Evolutionary conservation across 1,140 invertebrate genomes (phyloP), one percentile per base, ranked within the genome.

Genomic region (Hypsibius dujardini): DNA sequence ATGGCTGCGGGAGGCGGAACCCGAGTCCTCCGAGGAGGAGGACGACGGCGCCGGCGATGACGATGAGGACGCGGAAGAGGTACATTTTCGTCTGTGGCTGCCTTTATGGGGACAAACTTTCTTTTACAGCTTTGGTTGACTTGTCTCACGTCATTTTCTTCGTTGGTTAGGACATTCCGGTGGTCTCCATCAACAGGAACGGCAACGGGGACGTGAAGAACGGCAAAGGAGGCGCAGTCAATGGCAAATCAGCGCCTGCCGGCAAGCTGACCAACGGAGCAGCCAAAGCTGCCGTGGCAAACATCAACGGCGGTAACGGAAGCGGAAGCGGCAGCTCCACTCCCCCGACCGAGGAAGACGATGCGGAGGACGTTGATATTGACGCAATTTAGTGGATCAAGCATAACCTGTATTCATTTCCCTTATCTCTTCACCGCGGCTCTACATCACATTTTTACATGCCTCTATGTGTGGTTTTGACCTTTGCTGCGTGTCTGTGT

Each of bases 1-100:
- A 75, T 98, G 95, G 95, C 84, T 98, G 60, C 86, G 91, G 79
- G 90, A 98, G 81, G 95, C 95, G 71, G 92, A 97, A 76, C 92
- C 95, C 79, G 92, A 95, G 78, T 87, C 89, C 70, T 85, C 85
- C 47, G 85, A 85, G 15, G 85, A 78, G 70, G 77, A 76, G 2
- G 78, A 87, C 46, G 84, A 84, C 2, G 85, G 86, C 42, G 86
- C 87, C 70, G 85, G 86, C 71, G 85, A 86, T 73, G 84, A 85
- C 77, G 85, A 28, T 28, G 28, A 28, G 28, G 28, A 28, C 28
- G 28, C 28, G 28, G 28, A 28, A 28, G 28, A 28, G 28, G 28
- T 28, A 28, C 28, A 28, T 28, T 28, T 28, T 28, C 28, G 28
- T 28, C 28, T 28, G 28, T 28, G 28, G 28, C 28, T 28, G 28